Conservation (phyloP, 2,797 vertebrate genomes). For the Enteromius trimaculatus region DNA sequence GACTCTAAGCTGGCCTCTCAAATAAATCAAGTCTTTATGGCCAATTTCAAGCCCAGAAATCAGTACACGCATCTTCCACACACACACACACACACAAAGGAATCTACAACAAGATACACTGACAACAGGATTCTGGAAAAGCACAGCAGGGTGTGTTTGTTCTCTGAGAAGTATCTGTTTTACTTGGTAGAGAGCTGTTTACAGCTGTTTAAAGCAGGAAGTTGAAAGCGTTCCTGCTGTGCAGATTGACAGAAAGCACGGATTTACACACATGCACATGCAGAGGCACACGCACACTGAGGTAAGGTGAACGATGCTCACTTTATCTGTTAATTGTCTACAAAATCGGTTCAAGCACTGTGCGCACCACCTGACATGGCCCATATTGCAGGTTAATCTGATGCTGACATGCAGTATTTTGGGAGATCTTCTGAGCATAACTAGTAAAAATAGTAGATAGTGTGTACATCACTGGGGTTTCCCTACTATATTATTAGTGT, state of each 20-base stretch:
- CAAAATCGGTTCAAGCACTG: conserved; percentile 1
- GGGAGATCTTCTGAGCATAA: background rate
- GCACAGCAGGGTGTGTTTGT: conserved; percentile 47
- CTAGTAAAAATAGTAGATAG: background rate
- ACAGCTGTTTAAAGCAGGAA: conserved; percentile 38
- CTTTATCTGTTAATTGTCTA: background rate
- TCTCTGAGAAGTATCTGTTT: conserved; percentile 27
- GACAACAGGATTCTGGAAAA: conserved; percentile 46
- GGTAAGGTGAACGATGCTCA: background rate
- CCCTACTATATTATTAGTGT: background rate
- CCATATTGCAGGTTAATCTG: conserved; percentile 3
- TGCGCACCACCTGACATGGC: conserved; percentile 1
- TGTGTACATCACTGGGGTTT: background rate
- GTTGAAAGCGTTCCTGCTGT: conserved; percentile 44
- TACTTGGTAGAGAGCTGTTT: conserved; percentile 47
- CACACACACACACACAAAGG: conserved; percentile 27
- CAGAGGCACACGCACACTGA: background rate
- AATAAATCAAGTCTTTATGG: conserved; percentile 36
- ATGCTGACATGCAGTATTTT: background rate
- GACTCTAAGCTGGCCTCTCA: conserved; percentile 35
- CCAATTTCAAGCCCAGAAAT: conserved; percentile 28
- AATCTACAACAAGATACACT: conserved; percentile 42
- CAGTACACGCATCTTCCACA: background rate
- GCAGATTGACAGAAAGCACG: conserved; percentile 21
- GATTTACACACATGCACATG: conserved; percentile 1